phyloP scores from a whole-genome alignment of 2,797 vertebrate genomes.

The Spatula clypeata region DNA sequence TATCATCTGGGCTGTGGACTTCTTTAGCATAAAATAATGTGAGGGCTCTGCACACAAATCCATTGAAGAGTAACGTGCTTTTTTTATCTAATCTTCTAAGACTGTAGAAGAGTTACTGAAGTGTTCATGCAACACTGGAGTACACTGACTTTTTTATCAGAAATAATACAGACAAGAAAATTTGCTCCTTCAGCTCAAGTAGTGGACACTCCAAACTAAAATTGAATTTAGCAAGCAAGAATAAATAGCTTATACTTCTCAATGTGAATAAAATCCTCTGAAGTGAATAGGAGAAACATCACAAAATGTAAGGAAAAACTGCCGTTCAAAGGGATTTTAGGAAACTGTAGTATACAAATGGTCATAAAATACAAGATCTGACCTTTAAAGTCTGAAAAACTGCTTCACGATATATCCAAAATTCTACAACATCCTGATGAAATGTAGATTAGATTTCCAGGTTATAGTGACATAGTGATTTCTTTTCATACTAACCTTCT shows the following conservation, averaged over 20 bases:
- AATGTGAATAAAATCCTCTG: background rate
- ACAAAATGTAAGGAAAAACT: background rate
- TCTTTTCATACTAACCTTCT: background rate
- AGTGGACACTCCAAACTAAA: background rate
- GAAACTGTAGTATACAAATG: background rate
- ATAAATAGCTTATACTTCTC: background rate
- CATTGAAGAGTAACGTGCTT: background rate
- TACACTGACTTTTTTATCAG: background rate
- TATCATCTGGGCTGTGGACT: background rate
- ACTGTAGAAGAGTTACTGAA: background rate
- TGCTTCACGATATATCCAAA: background rate
- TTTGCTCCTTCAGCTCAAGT: background rate
- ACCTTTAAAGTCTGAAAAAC: background rate
- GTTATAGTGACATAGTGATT: background rate
- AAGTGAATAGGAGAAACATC: background rate
- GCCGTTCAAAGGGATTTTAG: background rate
- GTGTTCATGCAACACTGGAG: background rate
- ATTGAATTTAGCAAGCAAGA: background rate
- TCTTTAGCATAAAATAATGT: background rate
- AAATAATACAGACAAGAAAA: background rate
- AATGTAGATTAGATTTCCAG: background rate
- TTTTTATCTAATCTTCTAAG: background rate
- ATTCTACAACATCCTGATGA: background rate
- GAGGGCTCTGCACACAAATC: background rate
- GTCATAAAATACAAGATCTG: background rate